Percentiles rank a stretch among this genome's conserved stretches.
Evolutionary conservation across 2,113 vertebrate genomes (phyloP).

Genomic region (Megaleporinus macrocephalus): DNA sequence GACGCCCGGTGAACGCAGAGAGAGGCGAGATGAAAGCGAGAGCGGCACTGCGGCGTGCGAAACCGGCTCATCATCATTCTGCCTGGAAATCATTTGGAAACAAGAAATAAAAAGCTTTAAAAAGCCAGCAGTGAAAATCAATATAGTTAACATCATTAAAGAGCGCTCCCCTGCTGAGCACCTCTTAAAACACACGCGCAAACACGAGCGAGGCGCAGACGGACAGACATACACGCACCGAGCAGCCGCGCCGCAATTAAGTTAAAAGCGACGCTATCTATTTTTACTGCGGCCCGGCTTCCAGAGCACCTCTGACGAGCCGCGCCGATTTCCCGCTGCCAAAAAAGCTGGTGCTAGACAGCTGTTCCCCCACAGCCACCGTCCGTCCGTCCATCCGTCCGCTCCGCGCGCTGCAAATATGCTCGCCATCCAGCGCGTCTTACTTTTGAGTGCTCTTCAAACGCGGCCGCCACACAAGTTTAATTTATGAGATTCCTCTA

Average conservation of each 20-base stretch:
- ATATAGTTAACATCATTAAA: constrained; percentile 11
- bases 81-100: not conserved
- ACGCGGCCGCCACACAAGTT: constrained; percentile 74
- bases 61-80: not conserved
- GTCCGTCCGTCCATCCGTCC: constrained; percentile 66
- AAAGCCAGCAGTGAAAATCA: not conserved
- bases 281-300: constrained; percentile 15
- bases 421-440: constrained; percentile 79
- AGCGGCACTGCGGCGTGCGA: not conserved
- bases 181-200: constrained; percentile 29
- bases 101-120: constrained; percentile 1
- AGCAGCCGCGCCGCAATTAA: constrained; percentile 66
- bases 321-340: constrained; percentile 76
- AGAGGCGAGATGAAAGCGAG: not conserved
- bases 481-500: constrained; percentile 84
- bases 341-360: constrained; percentile 76
- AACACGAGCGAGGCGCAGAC: constrained; percentile 7
- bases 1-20: not conserved
- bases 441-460: constrained; percentile 84
- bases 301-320: constrained; percentile 79
- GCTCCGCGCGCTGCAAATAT: constrained; percentile 78
- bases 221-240: constrained; percentile 48
- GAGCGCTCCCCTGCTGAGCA: not conserved
- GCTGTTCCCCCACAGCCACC: constrained; percentile 75
- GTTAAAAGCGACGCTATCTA: constrained; percentile 70